Evolutionary conservation across 1,140 invertebrate species (phyloP).

Genomic region (Caenorhabditis tropicalis): DNA sequence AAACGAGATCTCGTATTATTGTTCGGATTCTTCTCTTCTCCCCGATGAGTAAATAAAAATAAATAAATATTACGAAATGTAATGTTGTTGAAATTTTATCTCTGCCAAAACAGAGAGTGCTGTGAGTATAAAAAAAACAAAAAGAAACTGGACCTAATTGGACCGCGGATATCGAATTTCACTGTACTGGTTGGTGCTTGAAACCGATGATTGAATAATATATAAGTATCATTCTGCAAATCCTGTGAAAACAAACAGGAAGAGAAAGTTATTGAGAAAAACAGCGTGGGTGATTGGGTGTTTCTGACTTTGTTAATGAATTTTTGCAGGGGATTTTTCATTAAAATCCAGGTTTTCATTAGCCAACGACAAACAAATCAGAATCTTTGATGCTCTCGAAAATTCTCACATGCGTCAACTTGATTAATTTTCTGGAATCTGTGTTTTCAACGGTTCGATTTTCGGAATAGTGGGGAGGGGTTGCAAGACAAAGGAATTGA

Average conservation of each 20-base stretch:
- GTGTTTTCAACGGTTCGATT: neutral
- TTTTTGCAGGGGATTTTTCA: neutral
- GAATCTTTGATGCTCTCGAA: neutral
- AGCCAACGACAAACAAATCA: neutral
- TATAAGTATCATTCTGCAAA: neutral
- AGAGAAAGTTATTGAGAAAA: neutral
- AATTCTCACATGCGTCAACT: slow-evolving; percentile 2
- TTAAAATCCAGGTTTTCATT: neutral
- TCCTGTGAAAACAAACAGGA: neutral
- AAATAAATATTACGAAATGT: slow-evolving; percentile 41
- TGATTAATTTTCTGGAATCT: neutral
- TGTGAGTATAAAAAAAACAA: neutral
- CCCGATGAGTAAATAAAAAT: neutral
- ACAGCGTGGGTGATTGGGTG: neutral
- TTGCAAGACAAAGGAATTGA: neutral
- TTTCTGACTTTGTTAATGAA: neutral
- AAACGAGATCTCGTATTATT: neutral
- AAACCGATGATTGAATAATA: slow-evolving; percentile 4
- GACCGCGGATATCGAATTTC: slow-evolving; percentile 24
- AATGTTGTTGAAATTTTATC: slow-evolving; percentile 17
- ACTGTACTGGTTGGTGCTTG: slow-evolving; percentile 22
- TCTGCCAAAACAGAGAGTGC: neutral
- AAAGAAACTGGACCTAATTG: slow-evolving; percentile 32
- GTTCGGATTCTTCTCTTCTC: neutral
- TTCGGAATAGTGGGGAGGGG: neutral